Base-by-base conservation (phyloP, 1,140 invertebrate genomes). In the Drosophila bocqueti region DNA sequence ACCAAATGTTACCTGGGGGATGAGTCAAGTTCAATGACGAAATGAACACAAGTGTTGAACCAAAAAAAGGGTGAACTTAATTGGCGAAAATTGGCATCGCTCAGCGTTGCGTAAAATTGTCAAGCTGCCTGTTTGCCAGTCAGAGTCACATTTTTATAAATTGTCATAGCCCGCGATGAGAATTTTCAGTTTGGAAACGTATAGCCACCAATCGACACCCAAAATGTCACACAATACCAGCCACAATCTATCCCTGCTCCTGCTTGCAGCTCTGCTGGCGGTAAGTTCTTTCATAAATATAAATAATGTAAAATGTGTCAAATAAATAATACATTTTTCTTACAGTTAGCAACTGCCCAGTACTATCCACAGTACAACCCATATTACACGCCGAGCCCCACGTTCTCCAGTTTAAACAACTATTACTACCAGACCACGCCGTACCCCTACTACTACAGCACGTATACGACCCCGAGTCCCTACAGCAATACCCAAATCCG, bases 11-110 rank as follows among this genome's bases (percentile, higher is more conserved):
- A 74, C 71, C 46, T 31, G 2, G 8, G 11, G 31, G 46, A 82
- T 83, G 84, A 91, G 89, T 91, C 89, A 91, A 91, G 89, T 91
- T 91, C 89, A 91, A 91, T 91, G 89, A 89, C 89, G 84, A 82
- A 91, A 78, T 46, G 26, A 21, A 18, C 42, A 55, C 47, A 60
- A 65, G 59, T 73, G 59, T 69, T 18, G 61, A 36, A 36, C 24
- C 15, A 83, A 75, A 64, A 55, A 40, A 49, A 49, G 21, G 36
- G 36, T n/a, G 45, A 54, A 65, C 24, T 63, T 50, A 74, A 74
- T 68, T 59, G 34, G 15, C 24, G 67, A 74, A 84, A 84, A 85
- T 77, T 62, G 68, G 16, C 46, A 73, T 40, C 24, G 45, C 59
- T 46, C 78, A 83, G 18, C 82, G 63, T 73, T 62, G 75, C 85